Conservation (phyloP, 2,888 invertebrate genomes). For the Cremastinae sp. region DNA sequence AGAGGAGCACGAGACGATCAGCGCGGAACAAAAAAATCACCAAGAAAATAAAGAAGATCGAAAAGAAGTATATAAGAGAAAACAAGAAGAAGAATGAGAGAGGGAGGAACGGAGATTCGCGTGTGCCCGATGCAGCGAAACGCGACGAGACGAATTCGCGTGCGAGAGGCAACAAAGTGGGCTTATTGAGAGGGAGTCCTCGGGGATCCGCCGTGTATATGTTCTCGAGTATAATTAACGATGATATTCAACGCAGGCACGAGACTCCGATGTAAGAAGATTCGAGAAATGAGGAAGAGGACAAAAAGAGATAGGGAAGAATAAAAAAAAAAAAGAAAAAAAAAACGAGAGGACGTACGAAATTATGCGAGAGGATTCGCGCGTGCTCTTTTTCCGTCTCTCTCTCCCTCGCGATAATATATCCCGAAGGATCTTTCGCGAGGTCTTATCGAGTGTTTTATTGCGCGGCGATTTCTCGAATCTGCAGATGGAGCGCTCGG, state of each 20-base stretch:
- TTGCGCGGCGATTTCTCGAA: slow-evolving; percentile 52
- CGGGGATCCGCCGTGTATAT: slow-evolving; percentile 10
- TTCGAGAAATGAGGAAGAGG: slow-evolving; percentile 48
- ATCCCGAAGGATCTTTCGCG: slow-evolving; percentile 50
- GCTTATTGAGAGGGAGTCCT: slow-evolving; percentile 35
- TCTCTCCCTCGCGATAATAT: slow-evolving; percentile 18
- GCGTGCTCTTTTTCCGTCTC: slow-evolving; percentile 23
- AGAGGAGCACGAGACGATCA: too few species aligned
- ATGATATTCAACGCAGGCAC: slow-evolving; percentile 37
- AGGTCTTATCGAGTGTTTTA: slow-evolving; percentile 60
- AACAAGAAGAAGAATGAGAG: background rate
- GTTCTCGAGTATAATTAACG: slow-evolving; percentile 13
- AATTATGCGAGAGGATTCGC: slow-evolving; percentile 16
- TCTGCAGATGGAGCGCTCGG: slow-evolving; percentile 29
- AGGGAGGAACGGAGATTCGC: slow-evolving; percentile 42
- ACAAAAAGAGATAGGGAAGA: slow-evolving; percentile 26
- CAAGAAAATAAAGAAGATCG: too few species aligned
- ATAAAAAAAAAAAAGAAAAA: background rate
- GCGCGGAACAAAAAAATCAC: too few species aligned
- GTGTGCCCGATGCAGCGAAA: slow-evolving; percentile 56
- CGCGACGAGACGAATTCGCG: slow-evolving; percentile 30
- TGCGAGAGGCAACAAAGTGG: slow-evolving; percentile 29
- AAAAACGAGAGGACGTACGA: background rate
- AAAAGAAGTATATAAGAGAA: too few species aligned
- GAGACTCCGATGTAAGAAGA: slow-evolving; percentile 50